Base-by-base conservation (phyloP, 2,797 vertebrate genomes). In the Ctenosaura bakeri region DNA sequence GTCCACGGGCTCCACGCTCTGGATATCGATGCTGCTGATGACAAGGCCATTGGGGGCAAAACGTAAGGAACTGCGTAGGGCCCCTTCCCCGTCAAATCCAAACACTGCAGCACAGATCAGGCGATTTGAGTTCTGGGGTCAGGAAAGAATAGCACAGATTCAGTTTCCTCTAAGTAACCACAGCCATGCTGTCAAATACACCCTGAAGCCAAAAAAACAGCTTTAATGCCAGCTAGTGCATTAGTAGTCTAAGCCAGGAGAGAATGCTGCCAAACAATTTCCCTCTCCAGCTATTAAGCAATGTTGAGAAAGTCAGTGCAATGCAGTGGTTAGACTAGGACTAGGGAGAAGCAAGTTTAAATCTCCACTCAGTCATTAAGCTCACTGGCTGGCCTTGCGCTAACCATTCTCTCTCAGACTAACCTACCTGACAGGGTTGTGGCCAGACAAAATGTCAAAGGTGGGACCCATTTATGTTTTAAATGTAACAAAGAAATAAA, bases 1-100 rank as follows among this genome's bases (percentile, higher is more conserved):
- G 95, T 99, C 98, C 66, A 99, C 98, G 0, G 98, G 98, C 93
- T 99, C 98, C 95, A 98, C 98, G 0, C 98, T 98, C 95, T 99
- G 98, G 91, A 99, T 98, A 91, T 99, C 98, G 76, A 99, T 98
- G 0, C 98, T 99, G 96, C 98, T 99, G 96, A 99, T 98, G 82
- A 98, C 96, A 94, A 99, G 97, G 13, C 97, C 97, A 0, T 98
- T 99, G 94, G 98, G 98, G 50, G 35, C 62, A 92, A 99, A 99
- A 80, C 96, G 13, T 0, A 98, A 96, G 82, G 3, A 96, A 38
- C 95, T 74, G 0, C 98, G 97, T 5, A 98, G 94, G 1, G 56
- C 76, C 83, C 52, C 69, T 8, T 90, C 91, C 54, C 96, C 96
- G 4, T 98, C 98, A 2, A 98, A 98, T 62, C 98, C 98, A 2